Evolutionary conservation across 1,140 invertebrate genomes (phyloP), one percentile per base, ranked within the genome.

Genomic region (Dolichoris vasculosae): DNA sequence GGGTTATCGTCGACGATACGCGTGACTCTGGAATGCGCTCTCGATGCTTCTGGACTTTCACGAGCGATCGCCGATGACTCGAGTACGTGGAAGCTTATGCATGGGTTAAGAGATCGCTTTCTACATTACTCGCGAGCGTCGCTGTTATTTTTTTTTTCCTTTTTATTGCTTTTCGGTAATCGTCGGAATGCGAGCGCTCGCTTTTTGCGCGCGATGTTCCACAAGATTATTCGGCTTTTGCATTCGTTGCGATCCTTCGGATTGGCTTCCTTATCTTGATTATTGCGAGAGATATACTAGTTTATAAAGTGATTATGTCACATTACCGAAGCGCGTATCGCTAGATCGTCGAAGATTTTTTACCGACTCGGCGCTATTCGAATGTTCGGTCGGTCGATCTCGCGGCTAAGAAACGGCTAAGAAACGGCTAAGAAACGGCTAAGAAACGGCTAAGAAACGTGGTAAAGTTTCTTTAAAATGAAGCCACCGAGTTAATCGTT

Each of bases 311-410:
- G 32, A 73, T 73, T 69, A 69, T 40, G 32, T 73, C 38, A n/a
- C 38, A 43, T 73, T 73, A 20, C n/a, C 13, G 8, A 77, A 73
- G 17, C 23, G 69, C 38, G 23, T 32, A 77, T 77, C 46, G 43
- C 17, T n/a, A 48, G 4, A 17, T 77, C 75, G 20, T 51, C 35
- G 23, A 46, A 46, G 63, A 67, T 73, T 17, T 20, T 43, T 73
- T 8, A 7, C 75, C 75, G 11, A 67, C 4, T 4, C 0, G 6
- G 20, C 23, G 26, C 87, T 88, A 90, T 89, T 88, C 82, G 63
- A 67, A 67, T 67, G 2, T 17, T 67, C 35, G 35, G 35, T 67
- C 32, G 15, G 63, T 35, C 6, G 26, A 59, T 6, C 20, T 59
- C 9, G 13, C 30, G n/a, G 35, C 8, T 13, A 17, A 67, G 35